These are phyloP conservation scores for Mythimna pallens DNA, from an alignment of 2,888 invertebrate species.

Conservation along the genomic window DNA sequence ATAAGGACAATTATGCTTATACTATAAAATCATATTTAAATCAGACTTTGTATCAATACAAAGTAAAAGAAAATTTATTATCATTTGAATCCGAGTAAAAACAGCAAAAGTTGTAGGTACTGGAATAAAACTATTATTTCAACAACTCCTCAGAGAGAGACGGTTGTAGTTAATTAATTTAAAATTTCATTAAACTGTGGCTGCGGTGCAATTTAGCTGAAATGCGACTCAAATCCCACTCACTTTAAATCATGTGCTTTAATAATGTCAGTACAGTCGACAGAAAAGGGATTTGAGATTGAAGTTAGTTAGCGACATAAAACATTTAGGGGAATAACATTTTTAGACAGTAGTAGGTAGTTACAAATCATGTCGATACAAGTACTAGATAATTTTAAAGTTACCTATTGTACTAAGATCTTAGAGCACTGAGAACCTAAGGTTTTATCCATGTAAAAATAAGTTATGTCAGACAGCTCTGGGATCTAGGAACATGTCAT, in stretches of 20 bases:
- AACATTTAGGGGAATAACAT: not conserved
- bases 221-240: constrained; percentile 38
- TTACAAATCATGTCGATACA: no score
- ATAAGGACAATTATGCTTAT: no score
- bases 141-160: constrained; percentile 27
- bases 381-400: no score
- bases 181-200: constrained; percentile 56
- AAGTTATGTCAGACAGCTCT: no score
- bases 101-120: constrained; percentile 25
- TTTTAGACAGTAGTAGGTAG: no score
- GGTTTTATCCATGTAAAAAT: no score
- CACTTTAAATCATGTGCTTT: constrained; percentile 33
- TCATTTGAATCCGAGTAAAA: constrained; percentile 18
- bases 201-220: constrained; percentile 47
- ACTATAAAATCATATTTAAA: not conserved
- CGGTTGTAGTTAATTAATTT: constrained; percentile 59
- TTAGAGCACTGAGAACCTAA: no score
- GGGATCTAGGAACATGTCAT: no score
- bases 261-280: constrained; percentile 17
- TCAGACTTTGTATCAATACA: not conserved
- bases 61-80: not conserved
- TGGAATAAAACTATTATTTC: constrained; percentile 41
- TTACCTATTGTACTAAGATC: no score
- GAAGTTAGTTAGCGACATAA: not conserved
- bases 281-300: not conserved